phyloP scores from a whole-genome alignment of 1,140 invertebrate genomes.

The Micrasema longulum region DNA sequence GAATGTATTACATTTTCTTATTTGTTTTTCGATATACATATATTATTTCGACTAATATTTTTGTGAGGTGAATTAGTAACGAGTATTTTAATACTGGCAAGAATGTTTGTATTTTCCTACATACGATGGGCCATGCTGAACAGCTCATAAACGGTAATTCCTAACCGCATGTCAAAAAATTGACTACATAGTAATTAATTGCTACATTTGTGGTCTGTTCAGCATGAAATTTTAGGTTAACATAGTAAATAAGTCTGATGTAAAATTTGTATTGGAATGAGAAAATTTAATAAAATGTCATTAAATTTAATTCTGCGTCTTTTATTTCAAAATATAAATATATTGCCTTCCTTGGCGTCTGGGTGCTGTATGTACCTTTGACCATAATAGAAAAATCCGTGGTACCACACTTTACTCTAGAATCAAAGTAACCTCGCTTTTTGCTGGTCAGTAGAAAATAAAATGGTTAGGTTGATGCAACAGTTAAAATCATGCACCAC shows the following conservation, averaged over 20 bases:
- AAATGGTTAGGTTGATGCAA: too few relatives aligned
- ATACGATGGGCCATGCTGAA: not conserved
- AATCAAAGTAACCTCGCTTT: too few relatives aligned
- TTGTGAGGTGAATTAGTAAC: not conserved
- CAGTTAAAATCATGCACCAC: too few relatives aligned
- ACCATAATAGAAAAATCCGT: too few relatives aligned
- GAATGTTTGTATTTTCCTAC: constrained; percentile 23
- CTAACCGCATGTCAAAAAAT: too few relatives aligned
- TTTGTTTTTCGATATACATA: too few relatives aligned
- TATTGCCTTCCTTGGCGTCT: too few relatives aligned
- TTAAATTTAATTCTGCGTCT: too few relatives aligned
- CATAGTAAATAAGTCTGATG: constrained; percentile 34
- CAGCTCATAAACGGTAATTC: not conserved
- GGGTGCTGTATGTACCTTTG: too few relatives aligned
- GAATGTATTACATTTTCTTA: not conserved
- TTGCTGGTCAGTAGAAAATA: too few relatives aligned
- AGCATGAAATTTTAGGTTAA: constrained; percentile 14
- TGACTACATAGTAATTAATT: not conserved
- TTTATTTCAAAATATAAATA: too few relatives aligned
- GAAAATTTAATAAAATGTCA: not conserved
- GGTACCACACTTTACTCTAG: too few relatives aligned
- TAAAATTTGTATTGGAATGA: constrained; percentile 41
- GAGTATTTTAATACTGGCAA: constrained; percentile 3
- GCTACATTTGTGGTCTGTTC: not conserved
- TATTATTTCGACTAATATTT: constrained; percentile 1